Base-by-base conservation (phyloP, 2,113 vertebrate genomes). In the Trichomycterus rosablanca region DNA sequence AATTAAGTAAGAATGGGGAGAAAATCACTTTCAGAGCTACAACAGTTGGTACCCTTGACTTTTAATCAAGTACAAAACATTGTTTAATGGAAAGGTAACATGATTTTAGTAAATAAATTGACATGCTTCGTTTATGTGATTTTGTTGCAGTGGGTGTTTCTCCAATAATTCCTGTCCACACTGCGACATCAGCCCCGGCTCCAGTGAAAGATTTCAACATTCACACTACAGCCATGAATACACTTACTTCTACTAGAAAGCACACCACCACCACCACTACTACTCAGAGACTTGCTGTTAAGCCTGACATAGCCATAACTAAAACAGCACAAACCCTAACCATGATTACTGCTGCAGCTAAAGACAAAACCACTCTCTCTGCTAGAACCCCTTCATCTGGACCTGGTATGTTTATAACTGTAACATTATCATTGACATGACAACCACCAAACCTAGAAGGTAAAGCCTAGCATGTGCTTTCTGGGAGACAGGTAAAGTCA, bases 381-480 rank as follows among this genome's bases (percentile, higher is more conserved):
- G 16, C 48, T n/a, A 61, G 71, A 20, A 63, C 64, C 1, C 26
- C 63, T 30, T 26, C 54, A 22, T 64, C 76, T 42, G 77, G 30
- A 42, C 73, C 81, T 75, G 80, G 87, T 87, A 75, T 40, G 18
- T 15, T 32, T 61, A 22, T 26, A 51, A n/a, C 56, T 18, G 14
- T 2, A 16, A 24, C 8, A 14, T 28, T 40, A 34, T 40, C 20
- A 5, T n/a, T n/a, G n/a, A n/a, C n/a, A n/a, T n/a, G n/a, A n/a
- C n/a, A n/a, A n/a, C n/a, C n/a, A n/a, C n/a, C n/a, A n/a, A n/a
- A n/a, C n/a, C n/a, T n/a, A n/a, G n/a, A n/a, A n/a, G n/a, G n/a
- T n/a, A n/a, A n/a, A n/a, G n/a, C n/a, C n/a, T n/a, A n/a, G n/a
- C n/a, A n/a, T n/a, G n/a, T n/a, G n/a, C n/a, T n/a, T n/a, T n/a